Conservation (phyloP, 1,140 invertebrate species). For the Polypedilum pembai region DNA sequence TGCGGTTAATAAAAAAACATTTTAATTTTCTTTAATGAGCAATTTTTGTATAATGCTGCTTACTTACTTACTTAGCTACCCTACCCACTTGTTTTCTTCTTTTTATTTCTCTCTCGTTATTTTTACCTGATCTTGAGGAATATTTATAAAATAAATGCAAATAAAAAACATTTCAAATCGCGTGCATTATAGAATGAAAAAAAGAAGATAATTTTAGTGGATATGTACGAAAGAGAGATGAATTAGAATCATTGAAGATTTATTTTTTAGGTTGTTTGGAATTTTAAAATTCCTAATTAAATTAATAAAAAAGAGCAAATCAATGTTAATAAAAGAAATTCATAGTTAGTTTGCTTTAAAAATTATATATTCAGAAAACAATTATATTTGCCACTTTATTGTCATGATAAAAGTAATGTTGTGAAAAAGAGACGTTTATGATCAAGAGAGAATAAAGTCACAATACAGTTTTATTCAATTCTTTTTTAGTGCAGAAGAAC, state of each 20-base stretch:
- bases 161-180: not conserved
- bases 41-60: too few species aligned
- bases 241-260: constrained; percentile 2
- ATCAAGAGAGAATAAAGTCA: not conserved
- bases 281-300: not conserved
- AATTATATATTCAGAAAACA: not conserved
- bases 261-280: not conserved
- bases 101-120: not conserved
- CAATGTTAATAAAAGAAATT: not conserved
- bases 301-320: not conserved
- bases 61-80: too few species aligned
- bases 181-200: not conserved
- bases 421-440: not conserved
- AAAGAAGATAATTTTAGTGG: not conserved
- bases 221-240: not conserved
- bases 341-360: constrained; percentile 4
- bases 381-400: too few species aligned
- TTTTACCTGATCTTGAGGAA: too few species aligned
- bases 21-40: too few species aligned
- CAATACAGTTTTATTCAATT: constrained; percentile 1
- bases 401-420: not conserved
- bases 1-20: too few species aligned
- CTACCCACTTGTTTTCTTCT: not conserved
- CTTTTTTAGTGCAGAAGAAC: not conserved
- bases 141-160: too few species aligned